Percentiles rank a stretch among this genome's conserved stretches.
phyloP scores from a whole-genome alignment of 2,888 invertebrate genomes.

The Leptinotarsa peninsularis region DNA sequence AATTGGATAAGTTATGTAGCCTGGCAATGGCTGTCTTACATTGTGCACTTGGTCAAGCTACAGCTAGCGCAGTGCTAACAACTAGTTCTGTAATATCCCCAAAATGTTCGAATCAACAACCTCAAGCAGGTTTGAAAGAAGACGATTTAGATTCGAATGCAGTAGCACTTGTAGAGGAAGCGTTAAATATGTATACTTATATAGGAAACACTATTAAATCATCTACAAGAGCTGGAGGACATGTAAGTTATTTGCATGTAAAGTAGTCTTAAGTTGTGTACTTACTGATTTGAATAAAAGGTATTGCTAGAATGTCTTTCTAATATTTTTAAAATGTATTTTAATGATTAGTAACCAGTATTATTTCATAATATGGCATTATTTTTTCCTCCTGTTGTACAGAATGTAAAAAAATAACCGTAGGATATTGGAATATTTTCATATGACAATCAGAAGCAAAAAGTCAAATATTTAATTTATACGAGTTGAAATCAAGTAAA shows the following conservation, averaged over 20 bases:
- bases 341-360: too few species aligned
- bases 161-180: slow-evolving; percentile 87
- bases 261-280: too few species aligned
- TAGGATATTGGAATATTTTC: too few species aligned
- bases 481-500: too few species aligned
- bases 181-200: slow-evolving; percentile 85
- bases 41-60: slow-evolving; percentile 80
- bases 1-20: slow-evolving; percentile 84
- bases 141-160: slow-evolving; percentile 86
- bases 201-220: slow-evolving; percentile 84
- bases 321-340: too few species aligned
- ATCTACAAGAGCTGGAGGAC: slow-evolving; percentile 89
- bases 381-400: too few species aligned
- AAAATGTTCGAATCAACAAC: slow-evolving; percentile 67
- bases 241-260: slow-evolving; percentile 71
- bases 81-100: slow-evolving; percentile 72
- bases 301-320: background rate
- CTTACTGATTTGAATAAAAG: too few species aligned
- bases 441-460: too few species aligned
- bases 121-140: slow-evolving; percentile 67
- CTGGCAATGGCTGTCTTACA: slow-evolving; percentile 88
- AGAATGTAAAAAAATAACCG: too few species aligned
- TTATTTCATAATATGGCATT: too few species aligned
- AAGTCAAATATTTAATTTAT: too few species aligned
- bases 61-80: slow-evolving; percentile 72